A percentile compares a stretch with the other conserved stretches of the same genome.
Evolutionary conservation across 2,113 vertebrate genomes (phyloP).

Genomic region (Brachypodius melanocephalos): DNA sequence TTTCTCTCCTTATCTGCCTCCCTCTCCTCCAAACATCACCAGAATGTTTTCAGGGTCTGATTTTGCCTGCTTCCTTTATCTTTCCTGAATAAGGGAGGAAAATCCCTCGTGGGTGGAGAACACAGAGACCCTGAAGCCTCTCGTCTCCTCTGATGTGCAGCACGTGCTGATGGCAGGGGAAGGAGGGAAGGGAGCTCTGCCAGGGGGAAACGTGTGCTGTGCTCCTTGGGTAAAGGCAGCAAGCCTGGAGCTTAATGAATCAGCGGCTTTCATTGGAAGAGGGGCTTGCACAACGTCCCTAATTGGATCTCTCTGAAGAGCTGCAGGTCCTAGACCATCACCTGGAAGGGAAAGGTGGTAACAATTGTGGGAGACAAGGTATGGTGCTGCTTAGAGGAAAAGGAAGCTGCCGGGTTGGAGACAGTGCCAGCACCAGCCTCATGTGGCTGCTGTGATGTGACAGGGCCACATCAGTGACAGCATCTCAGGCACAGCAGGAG

Average conservation of each 20-base stretch:
- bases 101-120: neutral
- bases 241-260: neutral
- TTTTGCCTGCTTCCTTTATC: neutral
- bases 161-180: fast-evolving
- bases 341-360: neutral
- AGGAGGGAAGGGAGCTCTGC: neutral
- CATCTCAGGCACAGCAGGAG: neutral
- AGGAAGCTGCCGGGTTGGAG: neutral
- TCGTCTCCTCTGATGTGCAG: neutral
- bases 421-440: neutral
- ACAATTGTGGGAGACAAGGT: neutral
- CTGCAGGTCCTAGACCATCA: neutral
- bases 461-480: fast-evolving
- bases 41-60: neutral
- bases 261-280: neutral
- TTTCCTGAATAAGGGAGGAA: neutral
- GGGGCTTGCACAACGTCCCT: neutral
- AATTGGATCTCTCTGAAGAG: neutral
- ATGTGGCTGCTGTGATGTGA: neutral
- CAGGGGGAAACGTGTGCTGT: fast-evolving
- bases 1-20: neutral
- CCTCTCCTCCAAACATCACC: neutral
- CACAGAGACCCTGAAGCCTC: neutral
- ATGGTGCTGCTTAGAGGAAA: neutral
- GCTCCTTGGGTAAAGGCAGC: neutral